phyloP scores from a whole-genome alignment of 2,888 invertebrate species.

The Athalia cordata region DNA sequence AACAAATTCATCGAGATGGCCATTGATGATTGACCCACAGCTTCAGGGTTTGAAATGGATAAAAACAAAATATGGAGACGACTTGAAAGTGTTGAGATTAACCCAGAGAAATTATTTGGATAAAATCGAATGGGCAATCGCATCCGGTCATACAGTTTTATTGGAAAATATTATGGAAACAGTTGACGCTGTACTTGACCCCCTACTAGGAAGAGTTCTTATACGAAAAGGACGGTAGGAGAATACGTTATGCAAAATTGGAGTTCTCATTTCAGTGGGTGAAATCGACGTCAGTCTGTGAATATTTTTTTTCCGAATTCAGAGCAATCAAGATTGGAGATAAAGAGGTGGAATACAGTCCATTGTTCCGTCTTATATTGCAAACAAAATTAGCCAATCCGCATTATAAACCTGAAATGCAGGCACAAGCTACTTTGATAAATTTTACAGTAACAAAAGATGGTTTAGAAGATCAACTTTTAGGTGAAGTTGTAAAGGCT shows the following conservation, averaged over 20 bases:
- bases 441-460: conserved; percentile 97
- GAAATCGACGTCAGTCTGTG: background rate
- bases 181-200: conserved; percentile 93
- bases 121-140: conserved; percentile 84
- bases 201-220: conserved; percentile 89
- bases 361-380: conserved; percentile 86
- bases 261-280: background rate
- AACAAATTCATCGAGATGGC: conserved; percentile 93
- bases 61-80: conserved; percentile 87
- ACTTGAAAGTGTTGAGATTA: conserved; percentile 84
- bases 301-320: conserved; percentile 25
- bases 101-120: conserved; percentile 90
- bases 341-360: conserved; percentile 92
- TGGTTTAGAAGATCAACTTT: conserved; percentile 93
- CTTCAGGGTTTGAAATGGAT: conserved; percentile 96
- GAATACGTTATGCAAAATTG: background rate
- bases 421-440: conserved; percentile 95
- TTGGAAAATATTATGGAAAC: conserved; percentile 93
- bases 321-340: conserved; percentile 90
- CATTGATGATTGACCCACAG: conserved; percentile 96
- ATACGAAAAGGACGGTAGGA: conserved; percentile 87
- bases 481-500: conserved; percentile 94
- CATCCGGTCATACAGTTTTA: conserved; percentile 84
- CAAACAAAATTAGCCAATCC: conserved; percentile 97
- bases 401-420: conserved; percentile 97